Conservation (phyloP, 2,797 vertebrate species). For the Glyptemys insculpta region DNA sequence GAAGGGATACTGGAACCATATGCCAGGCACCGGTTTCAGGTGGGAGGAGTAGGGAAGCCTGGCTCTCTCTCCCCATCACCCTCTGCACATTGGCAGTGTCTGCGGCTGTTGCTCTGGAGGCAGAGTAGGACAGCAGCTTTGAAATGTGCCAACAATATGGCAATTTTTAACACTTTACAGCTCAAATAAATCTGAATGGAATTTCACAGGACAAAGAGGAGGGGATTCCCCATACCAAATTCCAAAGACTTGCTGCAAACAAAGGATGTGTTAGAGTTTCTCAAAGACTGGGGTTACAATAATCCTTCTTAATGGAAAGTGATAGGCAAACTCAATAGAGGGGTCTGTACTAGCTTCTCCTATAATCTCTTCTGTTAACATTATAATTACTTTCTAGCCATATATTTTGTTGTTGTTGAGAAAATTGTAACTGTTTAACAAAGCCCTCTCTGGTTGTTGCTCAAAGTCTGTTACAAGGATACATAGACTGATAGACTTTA, state of each 20-base stretch:
- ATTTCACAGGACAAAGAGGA: neutral
- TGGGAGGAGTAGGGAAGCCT: neutral
- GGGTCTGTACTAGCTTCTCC: neutral
- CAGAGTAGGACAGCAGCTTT: neutral
- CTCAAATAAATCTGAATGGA: neutral
- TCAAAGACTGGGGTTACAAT: neutral
- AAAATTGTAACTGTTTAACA: neutral
- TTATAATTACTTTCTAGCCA: neutral
- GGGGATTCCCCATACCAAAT: neutral
- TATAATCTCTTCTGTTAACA: neutral
- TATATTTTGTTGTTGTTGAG: neutral
- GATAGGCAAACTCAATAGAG: neutral
- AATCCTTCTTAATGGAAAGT: neutral
- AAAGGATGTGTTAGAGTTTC: neutral
- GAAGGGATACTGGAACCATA: neutral
- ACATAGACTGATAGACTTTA: too few relatives aligned
- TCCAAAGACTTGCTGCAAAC: neutral
- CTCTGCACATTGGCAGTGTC: rapidly evolving
- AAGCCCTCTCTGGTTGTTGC: neutral
- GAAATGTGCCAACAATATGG: neutral
- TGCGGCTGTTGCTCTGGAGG: neutral
- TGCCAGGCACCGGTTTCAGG: neutral
- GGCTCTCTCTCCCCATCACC: neutral
- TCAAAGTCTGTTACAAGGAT: neutral
- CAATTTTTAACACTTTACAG: neutral